A percentile compares a stretch with the other conserved stretches of the same genome.
Conservation (phyloP, 1,140 invertebrate species). For the Meloidogyne chitwoodi region DNA sequence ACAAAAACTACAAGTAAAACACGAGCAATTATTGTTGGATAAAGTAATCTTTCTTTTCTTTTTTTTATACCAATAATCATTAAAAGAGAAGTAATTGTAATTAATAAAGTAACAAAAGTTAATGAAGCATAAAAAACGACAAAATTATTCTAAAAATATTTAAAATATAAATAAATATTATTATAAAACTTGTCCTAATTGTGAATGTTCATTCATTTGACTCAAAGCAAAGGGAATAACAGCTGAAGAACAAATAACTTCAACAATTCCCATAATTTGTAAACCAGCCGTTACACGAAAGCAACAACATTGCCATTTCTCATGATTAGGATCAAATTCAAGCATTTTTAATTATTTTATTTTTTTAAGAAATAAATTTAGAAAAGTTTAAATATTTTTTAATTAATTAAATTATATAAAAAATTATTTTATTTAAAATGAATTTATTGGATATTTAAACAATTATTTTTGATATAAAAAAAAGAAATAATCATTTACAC, state of each 20-base stretch:
- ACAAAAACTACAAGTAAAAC: constrained; percentile 31
- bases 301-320: constrained; percentile 45
- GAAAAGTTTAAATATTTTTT: too few species aligned
- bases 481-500: too few species aligned
- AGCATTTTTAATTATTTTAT: too few species aligned
- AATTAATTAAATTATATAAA: too few species aligned
- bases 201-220: background rate
- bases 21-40: constrained; percentile 27
- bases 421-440: too few species aligned
- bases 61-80: constrained; percentile 18
- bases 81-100: constrained; percentile 20
- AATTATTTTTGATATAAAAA: too few species aligned
- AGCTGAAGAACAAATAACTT: constrained; percentile 11
- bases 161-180: background rate
- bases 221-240: constrained; percentile 5
- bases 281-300: constrained; percentile 31
- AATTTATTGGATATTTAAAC: too few species aligned
- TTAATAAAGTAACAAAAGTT: constrained; percentile 11
- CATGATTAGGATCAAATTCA: constrained; percentile 43
- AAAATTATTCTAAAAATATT: constrained; percentile 23
- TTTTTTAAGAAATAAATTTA: too few species aligned
- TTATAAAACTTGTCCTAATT: background rate
- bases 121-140: constrained; percentile 27
- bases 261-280: constrained; percentile 28
- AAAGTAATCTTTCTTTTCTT: constrained; percentile 21